These are phyloP conservation scores for Drosophila repletoides DNA, from an alignment of 1,140 invertebrate genomes.

Conservation along the genomic window DNA sequence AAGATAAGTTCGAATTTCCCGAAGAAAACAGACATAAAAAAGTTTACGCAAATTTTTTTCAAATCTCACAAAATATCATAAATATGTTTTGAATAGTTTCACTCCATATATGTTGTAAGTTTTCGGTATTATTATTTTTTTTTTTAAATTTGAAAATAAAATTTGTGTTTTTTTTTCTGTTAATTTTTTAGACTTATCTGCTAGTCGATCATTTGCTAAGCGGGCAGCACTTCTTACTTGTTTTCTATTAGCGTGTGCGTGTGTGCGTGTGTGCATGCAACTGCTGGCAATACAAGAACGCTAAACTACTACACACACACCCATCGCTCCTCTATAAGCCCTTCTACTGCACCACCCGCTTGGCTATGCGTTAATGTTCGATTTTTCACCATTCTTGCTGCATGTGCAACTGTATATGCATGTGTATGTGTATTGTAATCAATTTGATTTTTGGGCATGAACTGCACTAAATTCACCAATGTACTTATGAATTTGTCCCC, in stretches of 20 bases:
- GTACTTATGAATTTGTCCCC: background rate
- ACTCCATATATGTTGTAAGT: too few relatives aligned
- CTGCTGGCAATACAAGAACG: conserved; percentile 5
- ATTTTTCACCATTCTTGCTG: conserved; percentile 71
- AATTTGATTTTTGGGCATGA: conserved; percentile 36
- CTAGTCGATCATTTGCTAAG: background rate
- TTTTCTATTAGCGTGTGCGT: conserved; percentile 45
- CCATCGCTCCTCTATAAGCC: too few relatives aligned
- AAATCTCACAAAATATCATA: too few relatives aligned
- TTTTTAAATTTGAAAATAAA: too few relatives aligned
- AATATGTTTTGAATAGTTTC: too few relatives aligned
- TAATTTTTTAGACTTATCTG: too few relatives aligned
- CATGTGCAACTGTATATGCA: conserved; percentile 7
- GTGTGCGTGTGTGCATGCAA: conserved; percentile 40
- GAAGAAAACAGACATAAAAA: too few relatives aligned
- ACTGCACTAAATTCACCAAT: conserved; percentile 8
- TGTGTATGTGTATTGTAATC: conserved; percentile 19
- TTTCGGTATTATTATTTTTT: too few relatives aligned
- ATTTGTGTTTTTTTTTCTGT: too few relatives aligned
- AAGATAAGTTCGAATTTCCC: too few relatives aligned
- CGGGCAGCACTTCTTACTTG: conserved; percentile 1
- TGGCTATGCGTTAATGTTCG: conserved; percentile 65
- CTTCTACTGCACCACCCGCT: conserved; percentile 42
- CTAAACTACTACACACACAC: background rate
- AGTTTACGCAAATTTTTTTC: too few relatives aligned